Base-by-base conservation (phyloP, 2,797 vertebrate genomes). In the Hephaestus fuliginosus region DNA sequence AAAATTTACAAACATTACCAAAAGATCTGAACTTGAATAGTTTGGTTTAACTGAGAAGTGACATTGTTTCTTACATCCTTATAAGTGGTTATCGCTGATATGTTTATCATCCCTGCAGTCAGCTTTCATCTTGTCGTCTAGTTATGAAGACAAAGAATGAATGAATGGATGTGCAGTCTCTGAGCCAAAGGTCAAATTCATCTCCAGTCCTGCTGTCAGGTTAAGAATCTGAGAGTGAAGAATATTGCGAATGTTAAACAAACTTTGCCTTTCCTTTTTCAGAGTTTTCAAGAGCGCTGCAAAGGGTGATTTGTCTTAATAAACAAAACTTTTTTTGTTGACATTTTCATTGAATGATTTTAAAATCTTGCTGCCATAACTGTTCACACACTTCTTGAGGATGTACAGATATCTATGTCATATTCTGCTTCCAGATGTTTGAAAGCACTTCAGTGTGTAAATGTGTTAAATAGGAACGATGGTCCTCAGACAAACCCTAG, bases 291-390 rank as follows among this genome's bases (percentile, higher is more conserved):
- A 48, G 11, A 61, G 3, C 17, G 22, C 52, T 70, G 62, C 62
- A 36, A 56, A 70, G 8, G 33, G 11, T 17, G 1, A 3, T 56
- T 60, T 62, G 22, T 67, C 18, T 61, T 58, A 46, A 36, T 52
- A 52, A 76, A 71, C 4, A 30, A 48, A 57, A 67, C 18, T 1
- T 30, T 36, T 7, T 67, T 48, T 64, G 52, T 36, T 70, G 51
- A 73, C 14, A 52, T 70, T 69, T 74, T 56, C 80, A 52, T 49
- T 51, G 4, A 68, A 61, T 43, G 7, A 62, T 60, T 82, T 22
- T 55, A 64, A 33, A 43, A 41, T 18, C 5, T 7, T 70, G 55
- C 14, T 74, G n/a, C 10, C 5, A 1, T 64, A 64, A 68, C n/a
- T 53, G 61, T 48, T 22, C 49, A 62, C 41, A 68, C 48, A 49